A percentile compares a stretch with the other conserved stretches of the same genome.
These are phyloP conservation scores for Brachionus rubens DNA, from an alignment of 1,140 invertebrate species.

Conservation along the genomic window DNA sequence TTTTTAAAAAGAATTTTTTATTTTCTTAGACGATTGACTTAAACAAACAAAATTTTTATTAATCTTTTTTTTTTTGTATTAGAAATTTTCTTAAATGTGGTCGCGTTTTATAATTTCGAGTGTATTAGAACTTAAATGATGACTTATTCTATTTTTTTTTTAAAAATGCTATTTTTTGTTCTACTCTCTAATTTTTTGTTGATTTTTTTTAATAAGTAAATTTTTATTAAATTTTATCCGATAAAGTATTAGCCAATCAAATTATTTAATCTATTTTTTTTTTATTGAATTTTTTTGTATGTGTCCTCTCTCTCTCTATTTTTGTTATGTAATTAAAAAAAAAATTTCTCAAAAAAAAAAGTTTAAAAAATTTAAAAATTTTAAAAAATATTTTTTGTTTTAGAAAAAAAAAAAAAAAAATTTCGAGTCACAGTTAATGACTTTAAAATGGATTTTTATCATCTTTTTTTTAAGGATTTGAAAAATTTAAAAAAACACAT, in stretches of 20 bases:
- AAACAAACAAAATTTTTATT: neutral
- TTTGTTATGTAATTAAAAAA: slow-evolving; percentile 37
- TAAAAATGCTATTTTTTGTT: slow-evolving; percentile 21
- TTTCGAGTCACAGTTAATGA: no score
- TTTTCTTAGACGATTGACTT: neutral
- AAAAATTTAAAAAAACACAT: no score
- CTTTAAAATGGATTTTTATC: no score
- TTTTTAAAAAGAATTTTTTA: neutral
- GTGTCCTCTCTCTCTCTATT: neutral
- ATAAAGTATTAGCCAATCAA: neutral
- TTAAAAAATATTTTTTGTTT: no score
- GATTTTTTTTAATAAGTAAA: slow-evolving; percentile 26
- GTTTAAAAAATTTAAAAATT: no score
- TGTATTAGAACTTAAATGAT: neutral
- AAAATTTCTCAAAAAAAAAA: no score
- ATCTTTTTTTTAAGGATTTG: no score
- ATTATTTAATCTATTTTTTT: slow-evolving; percentile 12
- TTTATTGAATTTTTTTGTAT: slow-evolving; percentile 19
- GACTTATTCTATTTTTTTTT: neutral
- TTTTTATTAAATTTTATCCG: slow-evolving; percentile 36
- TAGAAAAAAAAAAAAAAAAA: no score
- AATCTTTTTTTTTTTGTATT: neutral
- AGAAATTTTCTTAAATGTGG: neutral
- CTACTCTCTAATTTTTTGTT: slow-evolving; percentile 24
- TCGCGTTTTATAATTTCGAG: slow-evolving; percentile 39